Evolutionary conservation across 2,888 invertebrate genomes (phyloP).

Genomic region (Clistopyga incitator): DNA sequence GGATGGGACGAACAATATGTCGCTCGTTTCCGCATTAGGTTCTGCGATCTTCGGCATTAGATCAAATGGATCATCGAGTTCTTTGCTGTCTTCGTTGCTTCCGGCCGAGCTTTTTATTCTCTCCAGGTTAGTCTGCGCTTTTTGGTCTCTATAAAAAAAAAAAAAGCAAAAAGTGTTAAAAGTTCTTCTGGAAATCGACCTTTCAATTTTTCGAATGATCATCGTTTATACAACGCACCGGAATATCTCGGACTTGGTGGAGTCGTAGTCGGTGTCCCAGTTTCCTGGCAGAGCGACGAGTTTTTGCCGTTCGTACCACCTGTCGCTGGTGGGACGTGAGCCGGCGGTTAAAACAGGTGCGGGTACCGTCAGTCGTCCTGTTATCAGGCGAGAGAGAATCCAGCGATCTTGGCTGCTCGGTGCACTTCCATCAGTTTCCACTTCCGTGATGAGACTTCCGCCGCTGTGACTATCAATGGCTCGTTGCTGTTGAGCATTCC

Average conservation of each 20-base stretch:
- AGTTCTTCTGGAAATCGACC: no score
- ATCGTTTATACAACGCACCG: constrained; percentile 30
- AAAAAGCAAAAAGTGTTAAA: not conserved
- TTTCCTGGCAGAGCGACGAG: constrained; percentile 53
- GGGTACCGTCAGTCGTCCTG: constrained; percentile 67
- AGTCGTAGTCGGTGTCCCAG: constrained; percentile 60
- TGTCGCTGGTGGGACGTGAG: constrained; percentile 65
- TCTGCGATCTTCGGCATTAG: constrained; percentile 32
- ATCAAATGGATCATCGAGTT: constrained; percentile 44
- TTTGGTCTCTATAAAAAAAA: constrained; percentile 30
- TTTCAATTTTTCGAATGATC: no score
- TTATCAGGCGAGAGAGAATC: constrained; percentile 73
- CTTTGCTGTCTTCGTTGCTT: constrained; percentile 55
- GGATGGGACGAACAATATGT: constrained; percentile 69
- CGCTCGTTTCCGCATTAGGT: constrained; percentile 57
- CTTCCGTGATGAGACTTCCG: constrained; percentile 6
- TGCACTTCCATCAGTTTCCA: constrained; percentile 46
- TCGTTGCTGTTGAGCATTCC: constrained; percentile 73
- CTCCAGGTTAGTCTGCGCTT: constrained; percentile 25
- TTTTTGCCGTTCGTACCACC: constrained; percentile 60
- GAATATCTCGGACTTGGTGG: constrained; percentile 49
- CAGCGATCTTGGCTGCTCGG: constrained; percentile 67
- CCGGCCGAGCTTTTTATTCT: constrained; percentile 34
- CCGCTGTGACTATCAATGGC: constrained; percentile 29
- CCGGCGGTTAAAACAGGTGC: constrained; percentile 33